phyloP scores from a whole-genome alignment of 2,113 vertebrate genomes.

The Cnemophilus loriae region DNA sequence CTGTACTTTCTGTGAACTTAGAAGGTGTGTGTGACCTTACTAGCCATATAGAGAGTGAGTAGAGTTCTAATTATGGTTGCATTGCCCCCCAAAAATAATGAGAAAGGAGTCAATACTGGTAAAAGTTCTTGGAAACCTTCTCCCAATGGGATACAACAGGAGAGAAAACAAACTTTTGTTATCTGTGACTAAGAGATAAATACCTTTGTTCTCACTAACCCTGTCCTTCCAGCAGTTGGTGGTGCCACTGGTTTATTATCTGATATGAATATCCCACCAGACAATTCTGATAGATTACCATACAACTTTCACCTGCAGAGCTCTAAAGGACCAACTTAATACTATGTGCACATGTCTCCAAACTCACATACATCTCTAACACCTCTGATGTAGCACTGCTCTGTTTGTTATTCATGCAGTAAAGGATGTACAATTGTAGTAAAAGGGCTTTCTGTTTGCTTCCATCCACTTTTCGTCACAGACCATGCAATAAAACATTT shows the following conservation, averaged over 20 bases:
- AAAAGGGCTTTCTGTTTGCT: not conserved
- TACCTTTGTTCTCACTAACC: not conserved
- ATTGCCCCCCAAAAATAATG: not conserved
- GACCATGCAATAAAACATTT: not conserved
- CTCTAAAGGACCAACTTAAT: not conserved
- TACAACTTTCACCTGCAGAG: not conserved
- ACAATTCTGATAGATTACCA: not conserved
- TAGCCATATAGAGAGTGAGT: not conserved
- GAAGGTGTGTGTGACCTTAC: not conserved
- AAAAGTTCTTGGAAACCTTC: not conserved
- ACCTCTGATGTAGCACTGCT: not conserved
- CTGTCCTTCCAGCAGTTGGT: not conserved
- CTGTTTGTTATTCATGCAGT: conserved; percentile 11
- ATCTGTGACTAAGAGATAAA: not conserved
- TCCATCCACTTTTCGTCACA: not conserved
- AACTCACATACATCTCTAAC: not conserved
- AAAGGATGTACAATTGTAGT: not conserved
- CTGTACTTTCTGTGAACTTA: not conserved
- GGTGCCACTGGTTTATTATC: not conserved
- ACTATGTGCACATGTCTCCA: not conserved
- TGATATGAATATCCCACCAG: not conserved
- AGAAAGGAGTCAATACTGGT: not conserved
- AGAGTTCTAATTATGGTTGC: not conserved
- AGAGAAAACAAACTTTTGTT: not conserved
- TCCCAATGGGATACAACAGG: not conserved